Conservation (phyloP, 2,113 vertebrate genomes). For the Trogon melanurus region DNA sequence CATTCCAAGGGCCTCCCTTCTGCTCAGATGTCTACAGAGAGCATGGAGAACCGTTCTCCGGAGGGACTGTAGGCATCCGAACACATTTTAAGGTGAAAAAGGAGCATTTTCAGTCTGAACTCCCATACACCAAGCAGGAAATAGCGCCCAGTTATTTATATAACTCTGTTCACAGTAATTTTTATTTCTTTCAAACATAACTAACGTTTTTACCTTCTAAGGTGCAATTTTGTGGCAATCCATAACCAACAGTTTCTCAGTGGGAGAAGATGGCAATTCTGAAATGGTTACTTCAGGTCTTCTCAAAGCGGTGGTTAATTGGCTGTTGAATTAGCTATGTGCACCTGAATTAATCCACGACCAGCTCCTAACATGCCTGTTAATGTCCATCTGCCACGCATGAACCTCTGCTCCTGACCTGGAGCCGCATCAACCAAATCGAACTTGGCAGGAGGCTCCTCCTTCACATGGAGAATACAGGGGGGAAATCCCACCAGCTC, state of each 20-base stretch:
- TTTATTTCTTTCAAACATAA: neutral
- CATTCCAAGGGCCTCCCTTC: neutral
- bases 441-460: neutral
- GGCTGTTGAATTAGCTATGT: neutral
- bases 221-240: neutral
- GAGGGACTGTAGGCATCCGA: neutral
- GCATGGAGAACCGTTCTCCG: neutral
- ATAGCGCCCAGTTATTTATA: neutral
- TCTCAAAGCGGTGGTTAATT: neutral
- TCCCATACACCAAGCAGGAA: neutral
- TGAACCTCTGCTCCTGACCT: neutral
- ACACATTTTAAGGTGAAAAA: neutral
- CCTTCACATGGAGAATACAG: accelerated
- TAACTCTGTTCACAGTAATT: neutral
- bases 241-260: neutral
- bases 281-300: neutral
- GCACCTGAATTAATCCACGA: neutral
- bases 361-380: neutral
- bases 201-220: neutral
- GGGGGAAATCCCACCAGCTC: neutral
- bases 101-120: neutral
- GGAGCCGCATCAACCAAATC: neutral
- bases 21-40: neutral
- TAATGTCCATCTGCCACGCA: neutral
- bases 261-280: neutral